These are phyloP conservation scores for Plemyria rubiginata DNA, from an alignment of 2,888 invertebrate genomes.

Conservation along the genomic window DNA sequence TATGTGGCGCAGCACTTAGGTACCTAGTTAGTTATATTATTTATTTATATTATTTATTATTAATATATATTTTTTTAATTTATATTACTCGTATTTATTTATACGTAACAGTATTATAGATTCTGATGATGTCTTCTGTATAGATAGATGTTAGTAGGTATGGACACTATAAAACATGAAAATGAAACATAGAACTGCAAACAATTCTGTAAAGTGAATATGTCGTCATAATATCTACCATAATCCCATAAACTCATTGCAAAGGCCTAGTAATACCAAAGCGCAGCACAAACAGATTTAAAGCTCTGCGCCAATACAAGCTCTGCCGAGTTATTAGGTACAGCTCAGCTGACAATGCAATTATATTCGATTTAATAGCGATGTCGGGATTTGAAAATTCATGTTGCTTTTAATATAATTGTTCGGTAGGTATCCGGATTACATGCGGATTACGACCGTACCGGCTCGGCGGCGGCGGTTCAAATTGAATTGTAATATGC, in stretches of 20 bases:
- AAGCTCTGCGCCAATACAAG: conserved; percentile 27
- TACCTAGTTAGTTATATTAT: too few species aligned
- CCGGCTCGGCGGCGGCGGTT: conserved; percentile 53
- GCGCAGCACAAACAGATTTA: conserved; percentile 35
- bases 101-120: too few species aligned
- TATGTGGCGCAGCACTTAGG: too few species aligned
- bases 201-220: too few species aligned
- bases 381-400: conserved; percentile 73
- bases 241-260: conserved; percentile 20
- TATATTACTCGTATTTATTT: too few species aligned
- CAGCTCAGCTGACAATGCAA: conserved; percentile 67
- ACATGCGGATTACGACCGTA: conserved; percentile 67
- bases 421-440: conserved; percentile 79
- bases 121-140: too few species aligned
- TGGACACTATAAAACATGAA: too few species aligned
- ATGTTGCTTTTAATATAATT: conserved; percentile 83
- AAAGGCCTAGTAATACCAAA: conserved; percentile 18
- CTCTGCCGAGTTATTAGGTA: conserved; percentile 41
- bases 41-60: too few species aligned
- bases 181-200: too few species aligned
- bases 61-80: too few species aligned
- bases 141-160: too few species aligned
- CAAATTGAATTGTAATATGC: conserved; percentile 84
- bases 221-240: not conserved
- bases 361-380: conserved; percentile 61